Base-by-base conservation (phyloP, 2,797 vertebrate genomes). In the Melanotaenia trifasciata region DNA sequence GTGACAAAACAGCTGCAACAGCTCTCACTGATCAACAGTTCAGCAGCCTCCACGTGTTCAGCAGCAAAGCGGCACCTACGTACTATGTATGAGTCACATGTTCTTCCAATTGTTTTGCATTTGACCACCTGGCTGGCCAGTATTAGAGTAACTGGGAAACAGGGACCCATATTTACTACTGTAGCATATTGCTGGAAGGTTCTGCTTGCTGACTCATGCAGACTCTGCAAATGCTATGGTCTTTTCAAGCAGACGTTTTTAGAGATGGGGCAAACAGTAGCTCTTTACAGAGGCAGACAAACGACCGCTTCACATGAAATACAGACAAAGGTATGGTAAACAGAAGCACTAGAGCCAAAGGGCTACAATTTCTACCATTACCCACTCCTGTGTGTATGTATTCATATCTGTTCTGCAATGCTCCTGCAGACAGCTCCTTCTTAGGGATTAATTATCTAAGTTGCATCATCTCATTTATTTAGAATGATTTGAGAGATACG, bases 131-230 rank as follows among this genome's bases (percentile, higher is more conserved):
- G 8, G 20, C 63, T 38, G 53, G 13, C 57, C 83, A 45, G 51
- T 50, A 40, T 12, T 54, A 20, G 58, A 57, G 61, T 78, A 78
- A 78, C 14, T 47, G 66, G 35, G 35, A 64, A 73, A 14, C 66
- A 36, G 72, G 56, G 73, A 74, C 60, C 77, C 70, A 20, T 61
- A 57, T 81, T 76, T 71, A 72, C 70, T 67, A 69, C 73, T 70
- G 79, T 74, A 73, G 72, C 22, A 20, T 40, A 67, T 63, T 1
- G 47, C 84, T 67, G 35, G 84, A 90, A 85, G 61, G 77, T 90
- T 90, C 89, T 91, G 92, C 90, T 93, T 91, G 92, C 90, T 93
- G 90, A 91, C 72, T 89, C 85, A 87, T 81, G 78, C 70, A 64
- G 72, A 73, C 78, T 56, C 58, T 76, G 82, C 70, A 80, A 62